Base-by-base conservation (phyloP, 2,888 invertebrate genomes). In the Orgyia antiqua region DNA sequence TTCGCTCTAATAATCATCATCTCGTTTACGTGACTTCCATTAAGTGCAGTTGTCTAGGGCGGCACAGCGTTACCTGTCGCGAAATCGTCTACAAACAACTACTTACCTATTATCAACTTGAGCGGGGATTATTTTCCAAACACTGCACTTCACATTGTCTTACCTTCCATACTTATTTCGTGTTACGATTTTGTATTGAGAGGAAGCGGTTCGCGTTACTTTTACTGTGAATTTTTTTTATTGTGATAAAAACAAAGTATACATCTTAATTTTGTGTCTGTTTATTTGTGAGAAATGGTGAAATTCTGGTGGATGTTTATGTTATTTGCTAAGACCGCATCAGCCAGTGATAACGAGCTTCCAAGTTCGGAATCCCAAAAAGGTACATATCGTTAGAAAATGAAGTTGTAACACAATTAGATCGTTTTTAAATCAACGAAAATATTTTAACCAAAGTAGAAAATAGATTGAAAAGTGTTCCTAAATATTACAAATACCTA, bases 241-340 rank as follows among this genome's bases (percentile, higher is more conserved):
- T n/a, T n/a, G n/a, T n/a, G n/a, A n/a, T n/a, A n/a, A n/a, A n/a
- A n/a, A n/a, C 15, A 15, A 4, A 15, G 6, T 15, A 15, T 15
- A 4, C 4, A 15, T 15, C 6, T 15, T 67, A 28, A 53, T 54
- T 74, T 73, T 60, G 76, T 84, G 83, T 72, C 58, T 67, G 55
- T 53, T 53, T 58, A 60, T 60, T 67, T 62, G 68, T 72, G 67
- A 76, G 52, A 58, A 69, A 83, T 84, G 82, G 75, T 82, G 82
- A 80, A 64, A 67, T 82, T 82, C 48, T 84, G 83, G 86, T 86
- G 86, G 86, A 72, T 86, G 79, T 80, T 82, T 58, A 65, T 86
- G 58, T 68, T 84, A 46, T 77, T 80, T 58, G 77, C 79, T 63
- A 82, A 79, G 68, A 79, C 69, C 57, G 79, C 73, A 41, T 80